A percentile compares a stretch with the other conserved stretches of the same genome.
phyloP scores from a whole-genome alignment of 2,888 invertebrate species.

The Zhengitettix transpicula region DNA sequence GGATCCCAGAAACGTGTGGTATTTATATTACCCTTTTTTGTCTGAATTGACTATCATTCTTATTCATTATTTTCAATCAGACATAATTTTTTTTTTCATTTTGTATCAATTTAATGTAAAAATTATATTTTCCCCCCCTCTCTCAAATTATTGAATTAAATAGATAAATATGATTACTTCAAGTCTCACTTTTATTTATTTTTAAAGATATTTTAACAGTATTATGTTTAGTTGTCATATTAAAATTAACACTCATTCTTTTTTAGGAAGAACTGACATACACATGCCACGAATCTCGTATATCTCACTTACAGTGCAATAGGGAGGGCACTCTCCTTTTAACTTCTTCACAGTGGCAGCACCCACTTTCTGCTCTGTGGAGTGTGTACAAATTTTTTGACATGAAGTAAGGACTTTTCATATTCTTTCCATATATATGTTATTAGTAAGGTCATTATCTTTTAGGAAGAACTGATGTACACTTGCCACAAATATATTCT shows the following conservation, averaged over 20 bases:
- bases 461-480: slow-evolving; percentile 54
- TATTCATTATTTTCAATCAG: too few relatives aligned
- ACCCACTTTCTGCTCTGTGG: slow-evolving; percentile 71
- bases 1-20: too few relatives aligned
- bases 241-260: background rate
- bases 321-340: slow-evolving; percentile 63
- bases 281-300: slow-evolving; percentile 73
- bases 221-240: background rate
- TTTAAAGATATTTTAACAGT: background rate
- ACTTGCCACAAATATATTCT: slow-evolving; percentile 79
- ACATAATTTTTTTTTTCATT: too few relatives aligned
- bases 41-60: background rate
- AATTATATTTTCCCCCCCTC: background rate
- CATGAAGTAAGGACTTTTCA: slow-evolving; percentile 34
- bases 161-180: too few relatives aligned
- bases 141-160: too few relatives aligned
- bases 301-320: slow-evolving; percentile 62
- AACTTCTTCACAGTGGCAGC: slow-evolving; percentile 72
- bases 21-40: too few relatives aligned
- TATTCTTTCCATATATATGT: background rate
- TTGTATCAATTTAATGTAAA: background rate
- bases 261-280: slow-evolving; percentile 53
- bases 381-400: slow-evolving; percentile 41
- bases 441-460: background rate
- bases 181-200: background rate